A percentile compares a stretch with the other conserved stretches of the same genome.
These are phyloP conservation scores for Mamestra brassicae DNA, from an alignment of 2,888 invertebrate genomes.

Conservation along the genomic window DNA sequence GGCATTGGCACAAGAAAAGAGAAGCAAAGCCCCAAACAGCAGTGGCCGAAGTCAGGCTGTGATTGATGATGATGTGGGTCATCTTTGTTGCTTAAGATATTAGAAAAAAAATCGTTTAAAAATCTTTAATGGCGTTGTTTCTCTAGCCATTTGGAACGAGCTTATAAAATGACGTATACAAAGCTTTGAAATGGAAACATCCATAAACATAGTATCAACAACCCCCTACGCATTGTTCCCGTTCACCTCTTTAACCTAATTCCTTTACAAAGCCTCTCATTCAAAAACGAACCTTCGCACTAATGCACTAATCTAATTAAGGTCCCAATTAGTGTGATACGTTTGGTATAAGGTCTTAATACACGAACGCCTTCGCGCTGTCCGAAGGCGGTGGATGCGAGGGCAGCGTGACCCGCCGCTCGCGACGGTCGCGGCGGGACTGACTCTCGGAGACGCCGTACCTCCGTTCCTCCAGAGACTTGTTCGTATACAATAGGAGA, in stretches of 20 bases:
- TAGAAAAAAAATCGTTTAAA: neutral
- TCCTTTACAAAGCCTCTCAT: conserved; percentile 4
- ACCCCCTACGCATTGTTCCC: conserved; percentile 12
- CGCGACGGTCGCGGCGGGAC: conserved; percentile 88
- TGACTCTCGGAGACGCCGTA: conserved; percentile 62
- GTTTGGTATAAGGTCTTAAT: conserved; percentile 37
- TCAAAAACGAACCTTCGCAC: conserved; percentile 22
- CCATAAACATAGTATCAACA: conserved; percentile 24
- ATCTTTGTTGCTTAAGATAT: neutral
- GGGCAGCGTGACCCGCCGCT: conserved; percentile 79
- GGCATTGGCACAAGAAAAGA: neutral
- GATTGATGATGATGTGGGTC: neutral
- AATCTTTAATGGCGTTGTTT: neutral
- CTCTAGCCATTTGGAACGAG: neutral
- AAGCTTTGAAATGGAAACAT: conserved; percentile 32
- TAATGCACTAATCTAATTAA: conserved; percentile 25
- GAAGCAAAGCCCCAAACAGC: neutral
- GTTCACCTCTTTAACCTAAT: conserved; percentile 24
- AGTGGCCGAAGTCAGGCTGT: neutral
- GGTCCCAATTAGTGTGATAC: conserved; percentile 21
- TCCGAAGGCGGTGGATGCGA: conserved; percentile 13
- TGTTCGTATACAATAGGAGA: conserved; percentile 21
- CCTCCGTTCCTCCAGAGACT: conserved; percentile 25
- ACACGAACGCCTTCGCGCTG: conserved; percentile 43
- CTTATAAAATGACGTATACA: conserved; percentile 12